Percentiles rank a stretch among this genome's conserved stretches.
Conservation (phyloP, 2,888 invertebrate genomes). For the Scaptomyza tumidula region DNA sequence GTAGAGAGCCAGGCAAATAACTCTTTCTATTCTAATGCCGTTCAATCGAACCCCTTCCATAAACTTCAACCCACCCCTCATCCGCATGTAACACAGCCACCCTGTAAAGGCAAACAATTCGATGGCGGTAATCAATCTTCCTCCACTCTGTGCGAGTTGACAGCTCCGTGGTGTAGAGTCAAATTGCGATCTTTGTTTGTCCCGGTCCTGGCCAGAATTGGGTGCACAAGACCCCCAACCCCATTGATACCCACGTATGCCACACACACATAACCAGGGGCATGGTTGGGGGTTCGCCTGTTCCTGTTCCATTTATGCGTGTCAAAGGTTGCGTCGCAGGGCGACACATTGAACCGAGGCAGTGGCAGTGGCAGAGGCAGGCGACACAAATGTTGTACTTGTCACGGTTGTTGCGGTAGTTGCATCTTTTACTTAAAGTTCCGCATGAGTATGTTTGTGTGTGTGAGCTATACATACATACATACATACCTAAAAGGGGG, state of each 20-base stretch:
- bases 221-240: slow-evolving; percentile 26
- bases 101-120: slow-evolving; percentile 80
- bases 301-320: slow-evolving; percentile 81
- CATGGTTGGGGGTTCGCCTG: slow-evolving; percentile 26
- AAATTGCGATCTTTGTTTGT: slow-evolving; percentile 83
- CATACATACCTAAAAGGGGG: background rate
- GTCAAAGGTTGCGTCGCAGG: slow-evolving; percentile 78
- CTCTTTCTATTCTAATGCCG: slow-evolving; percentile 80
- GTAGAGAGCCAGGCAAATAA: slow-evolving; percentile 51
- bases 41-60: slow-evolving; percentile 63
- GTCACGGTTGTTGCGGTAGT: slow-evolving; percentile 80
- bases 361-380: slow-evolving; percentile 47
- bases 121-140: slow-evolving; percentile 86
- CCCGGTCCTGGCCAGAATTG: slow-evolving; percentile 50
- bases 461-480: background rate
- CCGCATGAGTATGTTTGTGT: slow-evolving; percentile 9
- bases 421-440: slow-evolving; percentile 66
- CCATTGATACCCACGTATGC: slow-evolving; percentile 29
- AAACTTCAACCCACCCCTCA: slow-evolving; percentile 2
- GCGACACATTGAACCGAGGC: slow-evolving; percentile 75
- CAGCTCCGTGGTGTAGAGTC: slow-evolving; percentile 85
- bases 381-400: slow-evolving; percentile 81
- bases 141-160: slow-evolving; percentile 84
- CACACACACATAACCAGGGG: slow-evolving; percentile 13
- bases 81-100: slow-evolving; percentile 26